These are phyloP conservation scores for Narcine bancroftii DNA, from an alignment of 2,113 vertebrate genomes.

Conservation along the genomic window DNA sequence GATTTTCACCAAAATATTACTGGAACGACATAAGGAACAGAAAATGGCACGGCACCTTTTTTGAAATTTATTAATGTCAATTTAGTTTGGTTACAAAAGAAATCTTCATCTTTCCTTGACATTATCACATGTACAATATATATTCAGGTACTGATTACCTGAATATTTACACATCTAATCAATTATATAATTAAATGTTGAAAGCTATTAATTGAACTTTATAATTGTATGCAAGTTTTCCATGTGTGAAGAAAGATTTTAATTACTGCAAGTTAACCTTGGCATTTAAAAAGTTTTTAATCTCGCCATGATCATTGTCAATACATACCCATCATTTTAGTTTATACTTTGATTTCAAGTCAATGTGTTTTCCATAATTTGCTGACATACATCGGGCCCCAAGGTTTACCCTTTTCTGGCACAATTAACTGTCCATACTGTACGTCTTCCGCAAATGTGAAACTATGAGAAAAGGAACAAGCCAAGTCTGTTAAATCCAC, in stretches of 20 bases:
- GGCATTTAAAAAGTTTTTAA: neutral
- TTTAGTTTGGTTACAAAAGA: neutral
- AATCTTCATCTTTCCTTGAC: neutral
- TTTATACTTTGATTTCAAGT: constrained; percentile 31
- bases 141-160: too few relatives aligned
- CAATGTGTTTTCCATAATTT: constrained; percentile 62
- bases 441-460: constrained; percentile 56
- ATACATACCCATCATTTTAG: neutral
- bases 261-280: neutral
- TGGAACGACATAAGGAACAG: neutral
- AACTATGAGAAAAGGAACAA: constrained; percentile 59
- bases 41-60: neutral
- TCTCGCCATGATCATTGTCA: neutral
- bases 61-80: too few relatives aligned
- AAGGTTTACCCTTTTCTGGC: constrained; percentile 67
- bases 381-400: constrained; percentile 90
- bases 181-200: neutral
- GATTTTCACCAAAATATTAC: neutral
- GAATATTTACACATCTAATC: neutral
- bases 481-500: constrained; percentile 64
- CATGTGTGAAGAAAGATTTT: neutral
- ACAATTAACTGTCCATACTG: constrained; percentile 73
- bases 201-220: neutral
- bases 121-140: neutral
- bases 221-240: neutral